phyloP scores from a whole-genome alignment of 2,888 invertebrate species.

The Pogonocherus hispidulus region DNA sequence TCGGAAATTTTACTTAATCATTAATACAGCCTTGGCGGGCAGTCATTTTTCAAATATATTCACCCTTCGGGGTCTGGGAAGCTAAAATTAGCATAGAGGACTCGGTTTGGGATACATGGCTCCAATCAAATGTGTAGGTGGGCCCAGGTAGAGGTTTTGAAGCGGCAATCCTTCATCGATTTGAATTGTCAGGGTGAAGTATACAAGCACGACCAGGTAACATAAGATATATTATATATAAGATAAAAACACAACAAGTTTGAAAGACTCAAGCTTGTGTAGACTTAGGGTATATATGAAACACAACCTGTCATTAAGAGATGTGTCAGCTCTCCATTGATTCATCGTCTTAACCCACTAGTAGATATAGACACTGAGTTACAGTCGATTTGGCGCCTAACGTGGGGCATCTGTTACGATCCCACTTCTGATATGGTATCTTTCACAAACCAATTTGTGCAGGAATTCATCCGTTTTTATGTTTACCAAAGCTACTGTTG shows the following conservation, averaged over 20 bases:
- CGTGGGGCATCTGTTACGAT: background rate
- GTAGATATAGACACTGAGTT: too few species aligned
- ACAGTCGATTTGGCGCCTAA: background rate
- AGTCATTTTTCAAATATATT: conserved; percentile 20
- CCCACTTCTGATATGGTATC: too few species aligned
- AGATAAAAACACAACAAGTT: too few species aligned
- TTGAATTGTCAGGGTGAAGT: too few species aligned
- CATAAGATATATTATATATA: too few species aligned
- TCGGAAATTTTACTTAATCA: conserved; percentile 23
- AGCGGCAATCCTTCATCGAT: too few species aligned
- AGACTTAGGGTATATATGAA: too few species aligned
- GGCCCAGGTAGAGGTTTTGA: too few species aligned
- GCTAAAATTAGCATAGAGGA: conserved; percentile 13
- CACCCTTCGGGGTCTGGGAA: conserved; percentile 14
- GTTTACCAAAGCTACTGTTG: background rate
- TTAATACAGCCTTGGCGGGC: conserved; percentile 8
- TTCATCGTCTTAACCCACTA: background rate
- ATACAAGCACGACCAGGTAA: too few species aligned
- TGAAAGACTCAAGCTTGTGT: too few species aligned
- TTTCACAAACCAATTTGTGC: too few species aligned
- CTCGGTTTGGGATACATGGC: background rate
- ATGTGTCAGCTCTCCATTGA: background rate
- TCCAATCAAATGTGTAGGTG: conserved; percentile 2
- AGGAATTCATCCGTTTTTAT: too few species aligned
- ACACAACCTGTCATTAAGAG: background rate